Evolutionary conservation across 2,888 invertebrate genomes (phyloP).

Genomic region (Sepiola atlantica): DNA sequence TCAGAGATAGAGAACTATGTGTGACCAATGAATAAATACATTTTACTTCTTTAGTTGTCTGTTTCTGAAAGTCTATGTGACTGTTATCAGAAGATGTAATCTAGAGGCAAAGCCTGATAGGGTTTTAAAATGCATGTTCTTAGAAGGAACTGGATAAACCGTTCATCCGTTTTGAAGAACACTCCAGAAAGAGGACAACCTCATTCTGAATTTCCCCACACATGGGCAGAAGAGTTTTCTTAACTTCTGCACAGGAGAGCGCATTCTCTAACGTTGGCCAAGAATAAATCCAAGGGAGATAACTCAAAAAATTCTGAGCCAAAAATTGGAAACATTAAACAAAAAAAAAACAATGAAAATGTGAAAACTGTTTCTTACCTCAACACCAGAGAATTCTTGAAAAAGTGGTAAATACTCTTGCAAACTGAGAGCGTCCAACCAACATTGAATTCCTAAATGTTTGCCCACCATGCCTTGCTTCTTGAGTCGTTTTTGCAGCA

Average conservation of each 20-base stretch:
- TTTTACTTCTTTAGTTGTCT: too few relatives aligned
- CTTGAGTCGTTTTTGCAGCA: constrained; percentile 59
- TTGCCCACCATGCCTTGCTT: constrained; percentile 62
- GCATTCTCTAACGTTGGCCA: not conserved
- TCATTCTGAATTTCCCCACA: not conserved
- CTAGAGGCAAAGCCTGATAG: too few relatives aligned
- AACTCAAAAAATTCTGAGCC: not conserved
- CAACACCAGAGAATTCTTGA: constrained; percentile 78
- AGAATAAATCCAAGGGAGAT: not conserved
- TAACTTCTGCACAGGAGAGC: not conserved
- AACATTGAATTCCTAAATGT: constrained; percentile 72
- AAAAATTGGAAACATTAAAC: not conserved
- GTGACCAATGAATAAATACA: too few relatives aligned
- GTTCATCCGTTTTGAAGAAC: too few relatives aligned
- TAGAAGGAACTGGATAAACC: too few relatives aligned
- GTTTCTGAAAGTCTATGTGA: too few relatives aligned
- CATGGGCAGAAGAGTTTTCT: not conserved
- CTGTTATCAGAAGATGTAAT: too few relatives aligned
- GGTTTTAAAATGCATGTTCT: too few relatives aligned
- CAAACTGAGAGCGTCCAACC: constrained; percentile 80
- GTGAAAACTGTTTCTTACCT: constrained; percentile 69
- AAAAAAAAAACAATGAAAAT: not conserved
- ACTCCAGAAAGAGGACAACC: not conserved
- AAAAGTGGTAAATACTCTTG: constrained; percentile 78
- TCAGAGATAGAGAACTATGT: too few relatives aligned